A percentile compares a stretch with the other conserved stretches of the same genome.
Conservation (phyloP, 2,797 vertebrate genomes). For the Coluber constrictor region DNA sequence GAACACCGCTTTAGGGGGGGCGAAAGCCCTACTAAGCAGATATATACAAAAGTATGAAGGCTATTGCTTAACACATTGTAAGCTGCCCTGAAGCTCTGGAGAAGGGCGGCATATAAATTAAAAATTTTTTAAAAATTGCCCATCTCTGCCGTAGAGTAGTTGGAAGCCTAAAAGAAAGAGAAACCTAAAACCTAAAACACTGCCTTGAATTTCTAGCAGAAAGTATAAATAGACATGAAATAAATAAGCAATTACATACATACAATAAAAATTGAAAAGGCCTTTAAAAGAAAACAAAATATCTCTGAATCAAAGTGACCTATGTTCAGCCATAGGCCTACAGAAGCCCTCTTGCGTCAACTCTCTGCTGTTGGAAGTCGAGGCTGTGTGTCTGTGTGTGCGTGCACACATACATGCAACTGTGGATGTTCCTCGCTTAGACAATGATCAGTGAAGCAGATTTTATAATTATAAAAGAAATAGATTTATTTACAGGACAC, state of each 20-base stretch:
- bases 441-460: neutral
- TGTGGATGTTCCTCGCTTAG: neutral
- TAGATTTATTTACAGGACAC: neutral
- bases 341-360: no score
- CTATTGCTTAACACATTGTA: no score
- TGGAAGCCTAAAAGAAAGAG: neutral
- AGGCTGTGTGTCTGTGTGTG: neutral
- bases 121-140: neutral
- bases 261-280: neutral
- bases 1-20: no score
- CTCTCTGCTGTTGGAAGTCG: neutral
- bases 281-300: neutral
- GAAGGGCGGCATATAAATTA: no score
- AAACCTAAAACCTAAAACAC: no score
- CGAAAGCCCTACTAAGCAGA: no score
- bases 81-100: no score
- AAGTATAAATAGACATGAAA: neutral
- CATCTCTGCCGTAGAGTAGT: neutral
- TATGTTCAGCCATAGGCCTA: neutral
- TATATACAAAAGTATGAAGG: no score
- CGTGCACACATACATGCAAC: neutral
- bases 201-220: neutral
- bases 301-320: neutral
- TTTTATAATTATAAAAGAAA: neutral
- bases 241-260: neutral